Evolutionary conservation across 1,140 invertebrate species (phyloP).

Genomic region (Lordiphosa stackelbergi): DNA sequence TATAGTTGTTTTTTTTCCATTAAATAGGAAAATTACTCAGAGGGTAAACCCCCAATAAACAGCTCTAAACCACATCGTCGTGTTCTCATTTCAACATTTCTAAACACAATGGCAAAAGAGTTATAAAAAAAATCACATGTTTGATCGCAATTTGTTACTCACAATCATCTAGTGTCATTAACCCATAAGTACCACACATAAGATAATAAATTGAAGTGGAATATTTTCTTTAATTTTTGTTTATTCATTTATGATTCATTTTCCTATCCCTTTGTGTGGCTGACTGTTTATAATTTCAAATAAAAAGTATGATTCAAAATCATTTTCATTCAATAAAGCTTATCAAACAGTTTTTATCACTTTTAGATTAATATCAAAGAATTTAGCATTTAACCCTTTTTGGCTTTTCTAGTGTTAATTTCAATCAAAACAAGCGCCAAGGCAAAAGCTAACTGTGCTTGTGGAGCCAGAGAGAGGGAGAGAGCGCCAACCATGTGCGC

Average conservation of each 20-base stretch:
- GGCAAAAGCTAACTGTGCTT: conserved; percentile 18
- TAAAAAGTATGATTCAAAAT: conserved; percentile 13
- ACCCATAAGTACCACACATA: too few relatives aligned
- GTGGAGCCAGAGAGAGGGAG: conserved; percentile 15
- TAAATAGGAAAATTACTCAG: too few relatives aligned
- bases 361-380: neutral
- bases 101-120: too few relatives aligned
- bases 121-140: too few relatives aligned
- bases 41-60: too few relatives aligned
- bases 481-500: conserved; percentile 58
- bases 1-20: neutral
- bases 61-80: too few relatives aligned
- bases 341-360: conserved; percentile 32
- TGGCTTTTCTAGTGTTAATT: conserved; percentile 46
- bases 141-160: too few relatives aligned
- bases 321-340: conserved; percentile 18
- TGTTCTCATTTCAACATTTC: too few relatives aligned
- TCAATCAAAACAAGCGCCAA: conserved; percentile 50
- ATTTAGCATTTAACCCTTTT: neutral
- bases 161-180: too few relatives aligned
- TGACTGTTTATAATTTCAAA: neutral
- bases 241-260: neutral
- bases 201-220: too few relatives aligned
- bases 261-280: neutral
- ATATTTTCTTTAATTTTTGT: too few relatives aligned